Evolutionary conservation across 2,888 invertebrate genomes (phyloP), one percentile per base, ranked within the genome.

Genomic region (Leucophora obtusa): DNA sequence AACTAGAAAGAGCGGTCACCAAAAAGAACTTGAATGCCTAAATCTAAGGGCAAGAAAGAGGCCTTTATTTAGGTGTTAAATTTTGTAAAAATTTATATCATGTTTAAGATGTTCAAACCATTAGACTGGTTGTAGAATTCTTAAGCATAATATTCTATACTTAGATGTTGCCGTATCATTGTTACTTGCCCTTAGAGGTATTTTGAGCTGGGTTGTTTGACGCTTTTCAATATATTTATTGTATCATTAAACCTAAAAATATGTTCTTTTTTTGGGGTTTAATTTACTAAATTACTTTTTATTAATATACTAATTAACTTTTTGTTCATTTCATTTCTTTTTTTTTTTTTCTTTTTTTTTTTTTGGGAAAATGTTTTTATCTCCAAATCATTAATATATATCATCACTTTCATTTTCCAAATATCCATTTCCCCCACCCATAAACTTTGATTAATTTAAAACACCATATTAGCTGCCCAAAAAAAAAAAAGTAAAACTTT

Each of bases 261-360:
- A 74, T 66, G 28, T 11, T 38, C 11, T 38, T 11, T 38, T 24
- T 53, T 51, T 35, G 33, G 9, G 43, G 14, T 63, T 65, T 51
- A 65, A 51, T 65, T 58, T 43, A 56, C 21, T 53, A 53, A 58
- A 69, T 59, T 59, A 21, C n/a, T 6, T 69, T 69, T 69, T 50
- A 59, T 69, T 50, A 69, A 59, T 58, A 50, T 21, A 69, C 50
- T 50, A 50, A 69, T 59, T 59, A 50, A 51, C 47, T 69, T 58
- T 59, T 69, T 59, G 33, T 15, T 59, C n/a, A 35, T 14, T 33
- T 53, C n/a, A 9, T 47, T 18, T 0, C 18, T 1, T 60, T 24
- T 8, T n/a, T 24, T 24, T n/a, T n/a, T n/a, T n/a, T n/a, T n/a
- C n/a, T n/a, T 15, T 47, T 18, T 0, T 38, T 1, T 60, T 24